Percentiles rank a stretch among this genome's conserved stretches.
Conservation (phyloP, 2,797 vertebrate genomes). For the Protonibea diacanthus region DNA sequence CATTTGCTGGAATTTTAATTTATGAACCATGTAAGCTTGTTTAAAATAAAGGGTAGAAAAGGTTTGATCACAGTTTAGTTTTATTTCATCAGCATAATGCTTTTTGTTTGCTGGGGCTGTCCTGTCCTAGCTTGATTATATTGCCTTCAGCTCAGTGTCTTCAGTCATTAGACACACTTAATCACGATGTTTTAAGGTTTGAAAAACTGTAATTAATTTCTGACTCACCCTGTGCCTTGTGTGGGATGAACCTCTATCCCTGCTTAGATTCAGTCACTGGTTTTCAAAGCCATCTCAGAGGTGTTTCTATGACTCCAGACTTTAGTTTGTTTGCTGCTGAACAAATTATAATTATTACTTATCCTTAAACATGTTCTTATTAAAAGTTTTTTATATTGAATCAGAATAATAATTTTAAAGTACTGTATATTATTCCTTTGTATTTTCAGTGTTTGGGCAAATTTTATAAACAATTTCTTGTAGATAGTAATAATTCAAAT, state of each 20-base stretch:
- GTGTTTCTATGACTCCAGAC: not conserved
- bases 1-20: not conserved
- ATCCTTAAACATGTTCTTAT: no score
- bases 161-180: conserved; percentile 33
- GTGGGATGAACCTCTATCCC: conserved; percentile 7
- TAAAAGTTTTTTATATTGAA: no score
- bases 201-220: conserved; percentile 18
- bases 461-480: not conserved
- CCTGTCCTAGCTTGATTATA: conserved; percentile 18
- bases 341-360: not conserved
- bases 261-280: not conserved
- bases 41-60: not conserved
- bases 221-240: conserved; percentile 25
- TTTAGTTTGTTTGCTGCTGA: not conserved
- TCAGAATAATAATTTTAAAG: no score
- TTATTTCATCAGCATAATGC: not conserved
- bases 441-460: not conserved
- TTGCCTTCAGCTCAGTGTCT: conserved; percentile 25
- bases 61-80: not conserved
- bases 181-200: conserved; percentile 25
- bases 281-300: conserved; percentile 1
- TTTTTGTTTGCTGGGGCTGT: conserved; percentile 10
- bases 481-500: not conserved
- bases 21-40: not conserved
- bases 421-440: not conserved